phyloP scores from a whole-genome alignment of 2,113 vertebrate genomes.

The Myotis davidii region DNA sequence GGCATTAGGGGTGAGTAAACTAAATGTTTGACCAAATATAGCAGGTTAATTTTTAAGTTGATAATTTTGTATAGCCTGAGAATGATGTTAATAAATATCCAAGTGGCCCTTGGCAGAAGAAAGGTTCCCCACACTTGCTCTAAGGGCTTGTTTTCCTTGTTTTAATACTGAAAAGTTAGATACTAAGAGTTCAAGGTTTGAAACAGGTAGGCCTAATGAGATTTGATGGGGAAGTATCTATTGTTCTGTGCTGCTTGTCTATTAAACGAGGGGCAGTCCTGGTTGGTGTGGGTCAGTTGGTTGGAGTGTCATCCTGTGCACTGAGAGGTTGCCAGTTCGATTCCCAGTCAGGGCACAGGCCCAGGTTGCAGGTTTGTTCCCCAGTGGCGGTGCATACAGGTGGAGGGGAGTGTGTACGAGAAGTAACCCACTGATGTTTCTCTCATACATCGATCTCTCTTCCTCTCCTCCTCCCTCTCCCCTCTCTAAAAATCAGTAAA shows the following conservation, averaged over 20 bases:
- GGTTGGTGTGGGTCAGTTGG: background rate
- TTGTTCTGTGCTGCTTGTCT: constrained; percentile 6
- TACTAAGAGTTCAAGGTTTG: constrained; percentile 10
- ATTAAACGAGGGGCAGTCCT: background rate
- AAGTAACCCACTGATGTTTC: background rate
- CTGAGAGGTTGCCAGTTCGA: background rate
- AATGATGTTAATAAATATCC: too few relatives aligned
- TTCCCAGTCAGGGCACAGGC: background rate
- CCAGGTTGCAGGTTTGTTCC: background rate
- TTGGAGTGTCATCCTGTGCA: background rate
- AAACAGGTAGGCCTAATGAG: constrained; percentile 28
- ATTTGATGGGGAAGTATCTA: background rate
- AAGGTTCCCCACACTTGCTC: too few relatives aligned
- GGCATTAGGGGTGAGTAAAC: too few relatives aligned
- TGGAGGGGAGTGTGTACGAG: background rate
- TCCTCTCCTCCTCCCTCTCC: background rate
- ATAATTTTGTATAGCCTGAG: too few relatives aligned
- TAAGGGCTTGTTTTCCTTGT: constrained; percentile 17
- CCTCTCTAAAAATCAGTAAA: background rate
- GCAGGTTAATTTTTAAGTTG: too few relatives aligned
- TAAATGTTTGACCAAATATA: too few relatives aligned
- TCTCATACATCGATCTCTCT: background rate
- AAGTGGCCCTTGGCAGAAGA: too few relatives aligned
- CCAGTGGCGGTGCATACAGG: background rate
- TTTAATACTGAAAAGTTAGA: constrained; percentile 7